Evolutionary conservation across 2,888 invertebrate genomes (phyloP).

Genomic region (Pollenia griseotomentosa): DNA sequence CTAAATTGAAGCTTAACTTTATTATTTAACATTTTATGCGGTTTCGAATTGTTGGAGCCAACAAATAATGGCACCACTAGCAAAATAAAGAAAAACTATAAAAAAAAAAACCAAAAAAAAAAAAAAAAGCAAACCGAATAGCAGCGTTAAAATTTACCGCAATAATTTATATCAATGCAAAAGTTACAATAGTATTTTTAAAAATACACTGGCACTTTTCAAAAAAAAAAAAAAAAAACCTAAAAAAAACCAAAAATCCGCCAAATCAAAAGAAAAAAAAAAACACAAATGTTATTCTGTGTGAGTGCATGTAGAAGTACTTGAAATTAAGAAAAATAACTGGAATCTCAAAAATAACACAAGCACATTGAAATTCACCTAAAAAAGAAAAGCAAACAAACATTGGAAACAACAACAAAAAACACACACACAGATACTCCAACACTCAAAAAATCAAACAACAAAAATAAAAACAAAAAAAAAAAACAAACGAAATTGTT

Average conservation of each 20-base stretch:
- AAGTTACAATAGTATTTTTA: constrained; percentile 29
- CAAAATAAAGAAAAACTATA: neutral
- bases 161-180: constrained; percentile 65
- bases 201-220: constrained; percentile 8
- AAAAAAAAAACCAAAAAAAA: neutral
- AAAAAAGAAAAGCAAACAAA: constrained; percentile 1
- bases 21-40: constrained; percentile 37
- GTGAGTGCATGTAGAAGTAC: neutral
- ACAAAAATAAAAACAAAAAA: constrained; percentile 17
- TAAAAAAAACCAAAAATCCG: constrained; percentile 1
- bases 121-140: neutral
- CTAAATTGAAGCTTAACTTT: constrained; percentile 38
- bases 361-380: neutral
- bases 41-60: neutral
- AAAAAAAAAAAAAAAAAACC: constrained; percentile 13
- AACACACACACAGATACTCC: constrained; percentile 9
- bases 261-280: neutral
- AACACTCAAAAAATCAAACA: constrained; percentile 23
- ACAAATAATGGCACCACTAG: constrained; percentile 6
- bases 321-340: constrained; percentile 65
- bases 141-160: constrained; percentile 53
- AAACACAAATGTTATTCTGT: neutral
- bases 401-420: neutral
- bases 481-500: constrained; percentile 33
- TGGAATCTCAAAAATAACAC: constrained; percentile 42